Base-by-base conservation (phyloP, 2,797 vertebrate species). In the Pygocentrus nattereri region DNA sequence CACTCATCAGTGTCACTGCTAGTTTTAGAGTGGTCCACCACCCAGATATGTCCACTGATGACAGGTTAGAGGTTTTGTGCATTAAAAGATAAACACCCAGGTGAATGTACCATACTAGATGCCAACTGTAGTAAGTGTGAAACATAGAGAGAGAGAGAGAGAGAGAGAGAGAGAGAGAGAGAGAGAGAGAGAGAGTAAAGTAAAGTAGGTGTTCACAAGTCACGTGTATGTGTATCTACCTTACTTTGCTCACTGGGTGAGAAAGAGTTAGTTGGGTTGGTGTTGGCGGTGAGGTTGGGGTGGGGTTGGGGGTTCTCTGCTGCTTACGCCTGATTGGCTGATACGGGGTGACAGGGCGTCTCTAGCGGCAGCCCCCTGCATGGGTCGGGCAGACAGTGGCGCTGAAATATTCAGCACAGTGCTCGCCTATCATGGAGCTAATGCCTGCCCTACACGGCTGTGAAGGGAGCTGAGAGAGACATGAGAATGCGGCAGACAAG, bases 371-470 rank as follows among this genome's bases (percentile, higher is more conserved):
- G 81, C 84, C 74, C 80, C 83, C 86, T 76, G 88, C 87, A 89
- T 73, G 90, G 89, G 87, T 84, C 58, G 72, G 76, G 90, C 82
- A 89, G 92, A 92, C 90, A 93, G 89, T 68, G 54, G 62, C n/a
- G 90, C 62, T 95, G 78, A 94, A 95, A 93, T 93, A 94, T 95
- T 94, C 77, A 94, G 86, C 74, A 77, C 78, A 68, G 82, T 88
- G 87, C 88, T 82, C 76, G 52, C 58, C 74, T 80, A 91, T 90
- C 88, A 91, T 89, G 58, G 86, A 90, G 88, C 85, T 78, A 86
- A 86, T 30, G 76, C 86, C 82, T 86, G 75, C n/a, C 59, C 78
- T 81, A 87, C 64, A 82, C 34, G 27, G 61, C 84, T 52, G 41
- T 8, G 27, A 62, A 68, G 54, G 30, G 58, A 50, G 75, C 19